Evolutionary conservation across 2,797 vertebrate species (phyloP), one percentile per base, ranked within the genome.

Genomic region (Acrocephalus scirpaceus): DNA sequence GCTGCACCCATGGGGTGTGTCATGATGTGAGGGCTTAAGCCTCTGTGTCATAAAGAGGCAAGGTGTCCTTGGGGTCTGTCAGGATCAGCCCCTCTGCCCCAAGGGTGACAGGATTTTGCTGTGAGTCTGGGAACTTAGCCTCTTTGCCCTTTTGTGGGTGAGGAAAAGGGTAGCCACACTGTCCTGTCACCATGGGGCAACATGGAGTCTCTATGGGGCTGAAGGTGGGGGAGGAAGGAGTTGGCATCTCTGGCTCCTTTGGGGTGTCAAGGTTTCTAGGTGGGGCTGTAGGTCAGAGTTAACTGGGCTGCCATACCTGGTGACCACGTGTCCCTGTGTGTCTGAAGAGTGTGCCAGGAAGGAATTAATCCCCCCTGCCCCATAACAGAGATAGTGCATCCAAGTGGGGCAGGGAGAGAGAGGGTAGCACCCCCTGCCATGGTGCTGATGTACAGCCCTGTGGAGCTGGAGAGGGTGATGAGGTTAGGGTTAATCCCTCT

Each of bases 21-120:
- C 38, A 7, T 50, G 23, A 19, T 51, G 36, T 18, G 12, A 36
- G 29, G 29, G 4, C 12, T 40, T 40, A 70, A 30, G 26, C 8
- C 14, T 38, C 20, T 76, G 50, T 29, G 64, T 29, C 57, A 25
- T 38, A 27, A 50, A 64, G 50, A n/a, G 36, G 12, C 27, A 64
- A 36, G 1, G 3, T 44, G n/a, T 51, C 16, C 3, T 9, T 1
- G 0, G 32, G 11, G 26, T 9, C 38, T 90, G 56, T 9, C 4
- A 22, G 42, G 12, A 10, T 50, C 1, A 0, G 7, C 11, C 32
- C 5, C 19, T 15, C 22, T 62, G 23, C 16, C 36, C 12, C 21
- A 1, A 27, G 8, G 10, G 13, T 50, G 16, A 8, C 29, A 40
- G 19, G 23, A 13, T 69, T 29, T 66, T 13, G 2, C 57, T 54